Conservation (phyloP, 2,113 vertebrate species). For the Tychaedon coryphoeus region DNA sequence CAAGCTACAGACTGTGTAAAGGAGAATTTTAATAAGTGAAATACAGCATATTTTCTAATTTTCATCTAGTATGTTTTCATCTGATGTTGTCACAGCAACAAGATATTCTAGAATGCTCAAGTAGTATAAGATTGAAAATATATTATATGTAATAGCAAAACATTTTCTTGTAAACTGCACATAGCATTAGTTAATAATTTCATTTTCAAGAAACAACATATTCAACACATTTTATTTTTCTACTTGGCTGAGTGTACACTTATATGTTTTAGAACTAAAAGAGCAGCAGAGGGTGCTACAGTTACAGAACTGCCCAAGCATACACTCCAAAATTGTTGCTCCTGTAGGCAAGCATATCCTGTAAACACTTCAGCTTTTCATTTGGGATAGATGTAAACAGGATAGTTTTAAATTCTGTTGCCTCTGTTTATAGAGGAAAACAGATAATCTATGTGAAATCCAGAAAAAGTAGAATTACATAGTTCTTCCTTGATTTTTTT, state of each 20-base stretch:
- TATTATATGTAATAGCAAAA: background rate
- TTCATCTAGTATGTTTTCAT: background rate
- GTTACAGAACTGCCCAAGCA: conserved; percentile 48
- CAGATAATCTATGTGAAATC: background rate
- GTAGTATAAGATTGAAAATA: background rate
- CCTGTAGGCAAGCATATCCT: background rate
- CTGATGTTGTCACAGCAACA: background rate
- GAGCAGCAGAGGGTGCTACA: conserved; percentile 76
- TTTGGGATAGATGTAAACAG: background rate
- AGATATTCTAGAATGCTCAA: background rate
- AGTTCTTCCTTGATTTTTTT: background rate
- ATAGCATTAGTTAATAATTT: background rate
- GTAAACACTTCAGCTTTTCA: background rate
- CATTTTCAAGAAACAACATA: background rate
- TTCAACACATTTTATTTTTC: background rate
- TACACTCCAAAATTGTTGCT: background rate
- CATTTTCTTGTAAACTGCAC: background rate
- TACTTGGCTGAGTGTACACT: background rate
- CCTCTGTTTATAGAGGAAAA: background rate
- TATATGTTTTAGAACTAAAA: conserved; percentile 26
- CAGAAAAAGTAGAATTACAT: background rate
- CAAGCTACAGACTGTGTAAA: background rate
- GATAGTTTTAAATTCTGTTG: background rate
- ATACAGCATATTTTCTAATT: background rate
- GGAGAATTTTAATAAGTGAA: background rate